These are phyloP conservation scores for Bufo gargarizans DNA, from an alignment of 2,113 vertebrate species.

Conservation along the genomic window DNA sequence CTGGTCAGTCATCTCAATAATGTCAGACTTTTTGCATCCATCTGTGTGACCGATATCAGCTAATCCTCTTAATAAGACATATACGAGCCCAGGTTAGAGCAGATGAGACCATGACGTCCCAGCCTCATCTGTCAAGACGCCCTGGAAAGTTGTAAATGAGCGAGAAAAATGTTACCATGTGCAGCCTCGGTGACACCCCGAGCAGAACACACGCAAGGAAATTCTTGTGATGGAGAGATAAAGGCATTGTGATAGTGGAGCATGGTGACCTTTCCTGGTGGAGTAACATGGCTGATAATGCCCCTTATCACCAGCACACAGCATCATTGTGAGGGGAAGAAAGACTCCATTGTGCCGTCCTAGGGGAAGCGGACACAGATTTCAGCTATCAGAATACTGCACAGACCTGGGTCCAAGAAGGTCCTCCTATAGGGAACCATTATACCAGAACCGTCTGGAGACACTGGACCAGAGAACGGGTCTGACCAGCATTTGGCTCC, in stretches of 20 bases:
- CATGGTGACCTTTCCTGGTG: constrained; percentile 7
- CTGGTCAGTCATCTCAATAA: no score
- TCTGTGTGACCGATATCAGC: no score
- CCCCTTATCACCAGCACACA: not conserved
- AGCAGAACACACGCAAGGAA: constrained; percentile 1
- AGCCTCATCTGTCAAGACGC: not conserved
- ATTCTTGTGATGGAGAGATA: constrained; percentile 1
- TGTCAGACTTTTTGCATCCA: no score
- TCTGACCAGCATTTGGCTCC: not conserved
- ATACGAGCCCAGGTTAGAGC: no score
- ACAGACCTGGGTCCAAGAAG: not conserved
- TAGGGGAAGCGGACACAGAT: no score
- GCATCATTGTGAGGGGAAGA: not conserved
- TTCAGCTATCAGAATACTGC: not conserved
- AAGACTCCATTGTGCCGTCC: not conserved
- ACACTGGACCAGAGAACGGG: no score
- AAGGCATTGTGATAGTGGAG: not conserved
- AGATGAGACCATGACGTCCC: not conserved
- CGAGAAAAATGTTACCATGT: not conserved
- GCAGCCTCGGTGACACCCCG: not conserved
- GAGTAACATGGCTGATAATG: not conserved
- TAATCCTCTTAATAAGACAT: no score
- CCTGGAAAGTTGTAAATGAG: not conserved
- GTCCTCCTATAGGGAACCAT: not conserved
- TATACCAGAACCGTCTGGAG: not conserved